Percentiles rank a stretch among this genome's conserved stretches.
Evolutionary conservation across 1,140 invertebrate genomes (phyloP).

Genomic region (Oryzaephilus surinamensis): DNA sequence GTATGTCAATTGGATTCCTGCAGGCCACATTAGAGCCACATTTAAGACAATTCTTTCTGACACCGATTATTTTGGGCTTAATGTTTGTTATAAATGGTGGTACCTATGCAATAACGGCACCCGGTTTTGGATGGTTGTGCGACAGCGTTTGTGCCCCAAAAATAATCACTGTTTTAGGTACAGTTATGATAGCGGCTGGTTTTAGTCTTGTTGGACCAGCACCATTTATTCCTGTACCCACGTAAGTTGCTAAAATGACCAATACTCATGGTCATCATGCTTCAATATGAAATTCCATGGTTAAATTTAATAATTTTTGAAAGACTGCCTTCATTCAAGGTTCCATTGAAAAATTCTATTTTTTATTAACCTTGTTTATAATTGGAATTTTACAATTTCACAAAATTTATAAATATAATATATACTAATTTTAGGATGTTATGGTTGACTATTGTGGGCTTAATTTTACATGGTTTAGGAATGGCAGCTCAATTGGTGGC

Average conservation of each 20-base stretch:
- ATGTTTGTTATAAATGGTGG: conserved; percentile 85
- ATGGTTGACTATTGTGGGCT: conserved; percentile 55
- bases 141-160: conserved; percentile 57
- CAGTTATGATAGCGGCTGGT: conserved; percentile 49
- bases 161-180: conserved; percentile 54
- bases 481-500: conserved; percentile 71
- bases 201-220: conserved; percentile 67
- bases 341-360: too few species aligned
- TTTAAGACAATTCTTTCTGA: conserved; percentile 59
- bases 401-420: conserved; percentile 2
- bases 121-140: conserved; percentile 70
- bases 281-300: not conserved
- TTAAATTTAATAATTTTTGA: too few species aligned
- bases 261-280: too few species aligned
- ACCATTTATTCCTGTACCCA: conserved; percentile 52
- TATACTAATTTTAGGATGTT: conserved; percentile 43
- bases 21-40: conserved; percentile 75
- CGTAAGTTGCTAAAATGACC: conserved; percentile 46
- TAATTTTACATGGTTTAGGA: conserved; percentile 67
- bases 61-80: conserved; percentile 64
- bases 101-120: conserved; percentile 70
- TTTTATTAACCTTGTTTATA: too few species aligned
- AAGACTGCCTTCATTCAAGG: too few species aligned
- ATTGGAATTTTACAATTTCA: too few species aligned
- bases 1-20: conserved; percentile 71